phyloP scores from a whole-genome alignment of 2,797 vertebrate species.

The Gymnoscopelus braueri region DNA sequence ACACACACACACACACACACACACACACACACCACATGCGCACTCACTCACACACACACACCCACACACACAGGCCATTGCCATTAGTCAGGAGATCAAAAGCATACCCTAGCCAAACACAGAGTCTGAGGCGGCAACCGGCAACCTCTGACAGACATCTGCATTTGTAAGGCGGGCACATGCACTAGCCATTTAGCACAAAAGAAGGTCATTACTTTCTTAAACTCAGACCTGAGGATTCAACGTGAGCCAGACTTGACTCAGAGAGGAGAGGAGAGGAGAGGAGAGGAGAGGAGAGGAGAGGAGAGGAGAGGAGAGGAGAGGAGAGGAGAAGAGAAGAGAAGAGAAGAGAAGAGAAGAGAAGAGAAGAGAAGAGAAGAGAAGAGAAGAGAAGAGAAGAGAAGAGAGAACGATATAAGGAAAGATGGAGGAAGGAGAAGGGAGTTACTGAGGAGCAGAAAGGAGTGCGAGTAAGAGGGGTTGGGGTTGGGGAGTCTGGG shows the following conservation, averaged over 20 bases:
- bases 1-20: constrained; percentile 72
- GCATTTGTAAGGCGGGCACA: constrained; percentile 60
- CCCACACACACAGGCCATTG: constrained; percentile 66
- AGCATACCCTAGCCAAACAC: constrained; percentile 58
- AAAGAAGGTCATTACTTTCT: constrained; percentile 54
- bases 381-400: constrained; percentile 19
- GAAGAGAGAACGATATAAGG: not conserved
- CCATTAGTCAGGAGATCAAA: constrained; percentile 80
- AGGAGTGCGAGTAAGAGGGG: constrained; percentile 7
- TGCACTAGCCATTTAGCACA: constrained; percentile 63
- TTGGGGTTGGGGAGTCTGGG: constrained; percentile 30
- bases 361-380: too few species aligned
- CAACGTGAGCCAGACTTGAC: constrained; percentile 32
- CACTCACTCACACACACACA: constrained; percentile 67
- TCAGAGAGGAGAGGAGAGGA: constrained; percentile 17
- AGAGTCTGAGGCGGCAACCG: constrained; percentile 54
- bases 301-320: constrained; percentile 6
- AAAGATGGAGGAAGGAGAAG: constrained; percentile 6
- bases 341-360: too few species aligned
- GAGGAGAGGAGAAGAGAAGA: constrained; percentile 19
- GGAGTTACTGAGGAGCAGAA: constrained; percentile 10
- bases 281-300: constrained; percentile 16
- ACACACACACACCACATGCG: constrained; percentile 76
- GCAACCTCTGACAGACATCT: constrained; percentile 70
- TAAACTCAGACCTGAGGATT: constrained; percentile 51